A percentile compares a stretch with the other conserved stretches of the same genome.
Conservation (phyloP, 2,888 invertebrate genomes). For the Ennomos fuscantarius region DNA sequence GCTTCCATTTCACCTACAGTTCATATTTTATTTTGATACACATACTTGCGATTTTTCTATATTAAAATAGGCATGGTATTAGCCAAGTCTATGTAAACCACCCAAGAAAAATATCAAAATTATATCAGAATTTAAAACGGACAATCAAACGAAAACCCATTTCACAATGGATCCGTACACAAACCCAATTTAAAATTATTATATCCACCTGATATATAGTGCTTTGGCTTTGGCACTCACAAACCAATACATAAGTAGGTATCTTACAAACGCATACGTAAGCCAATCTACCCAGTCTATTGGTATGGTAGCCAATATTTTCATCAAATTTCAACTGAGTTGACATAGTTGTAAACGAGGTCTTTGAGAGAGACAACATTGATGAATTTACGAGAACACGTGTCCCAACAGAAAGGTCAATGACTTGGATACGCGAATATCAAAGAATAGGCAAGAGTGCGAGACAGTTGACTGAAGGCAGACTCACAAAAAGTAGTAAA, state of each 20-base stretch:
- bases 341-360: neutral
- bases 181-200: slow-evolving; percentile 2
- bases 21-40: too few relatives aligned
- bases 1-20: too few relatives aligned
- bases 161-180: neutral
- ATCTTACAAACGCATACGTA: neutral
- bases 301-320: slow-evolving; percentile 6
- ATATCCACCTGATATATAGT: slow-evolving; percentile 2
- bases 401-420: slow-evolving; percentile 13
- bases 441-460: neutral
- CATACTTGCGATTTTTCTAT: too few relatives aligned
- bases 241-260: neutral
- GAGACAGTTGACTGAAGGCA: slow-evolving; percentile 10
- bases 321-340: slow-evolving; percentile 6
- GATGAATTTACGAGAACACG: slow-evolving; percentile 6
- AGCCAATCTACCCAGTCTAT: slow-evolving; percentile 1
- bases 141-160: too few relatives aligned
- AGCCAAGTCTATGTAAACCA: too few relatives aligned
- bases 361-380: slow-evolving; percentile 6
- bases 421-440: slow-evolving; percentile 7
- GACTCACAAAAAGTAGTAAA: slow-evolving; percentile 10
- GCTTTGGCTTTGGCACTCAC: slow-evolving; percentile 1
- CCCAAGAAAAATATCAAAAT: too few relatives aligned
- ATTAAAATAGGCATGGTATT: too few relatives aligned
- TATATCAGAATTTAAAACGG: too few relatives aligned